Evolutionary conservation across 2,888 invertebrate genomes (phyloP).

Genomic region (Trachelus stipa): DNA sequence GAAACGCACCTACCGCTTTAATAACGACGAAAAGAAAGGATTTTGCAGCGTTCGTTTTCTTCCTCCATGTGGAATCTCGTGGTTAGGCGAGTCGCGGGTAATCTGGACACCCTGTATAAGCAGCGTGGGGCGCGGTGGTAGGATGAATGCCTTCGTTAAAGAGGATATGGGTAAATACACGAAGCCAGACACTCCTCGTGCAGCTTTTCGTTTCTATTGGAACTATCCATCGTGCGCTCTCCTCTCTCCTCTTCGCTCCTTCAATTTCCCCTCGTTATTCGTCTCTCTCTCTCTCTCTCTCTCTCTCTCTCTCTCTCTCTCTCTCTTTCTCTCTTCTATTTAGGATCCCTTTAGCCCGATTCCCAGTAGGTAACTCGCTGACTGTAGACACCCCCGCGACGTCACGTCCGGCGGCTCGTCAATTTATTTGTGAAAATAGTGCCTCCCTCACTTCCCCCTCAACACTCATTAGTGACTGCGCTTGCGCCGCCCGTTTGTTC

Average conservation of each 20-base stretch:
- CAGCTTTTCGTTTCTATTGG: background rate
- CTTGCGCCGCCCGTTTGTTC: too few relatives aligned
- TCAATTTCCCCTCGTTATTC: background rate
- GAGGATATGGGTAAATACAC: slow-evolving; percentile 22
- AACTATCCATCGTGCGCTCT: slow-evolving; percentile 17
- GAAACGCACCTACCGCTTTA: too few relatives aligned
- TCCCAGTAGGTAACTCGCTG: background rate
- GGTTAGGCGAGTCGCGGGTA: too few relatives aligned
- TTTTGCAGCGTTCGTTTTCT: too few relatives aligned
- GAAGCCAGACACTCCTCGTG: slow-evolving; percentile 14
- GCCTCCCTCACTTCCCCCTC: background rate
- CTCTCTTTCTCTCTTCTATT: background rate
- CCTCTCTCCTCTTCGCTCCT: background rate
- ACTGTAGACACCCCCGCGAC: background rate
- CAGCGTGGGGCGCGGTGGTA: too few relatives aligned
- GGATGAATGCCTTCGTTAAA: slow-evolving; percentile 25
- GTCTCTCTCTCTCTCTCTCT: background rate
- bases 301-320: background rate
- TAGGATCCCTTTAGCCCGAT: background rate
- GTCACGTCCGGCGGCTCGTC: slow-evolving; percentile 3
- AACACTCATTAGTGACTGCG: too few relatives aligned
- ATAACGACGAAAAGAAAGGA: too few relatives aligned
- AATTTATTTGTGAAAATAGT: slow-evolving; percentile 3
- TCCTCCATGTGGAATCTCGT: too few relatives aligned
- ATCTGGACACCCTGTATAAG: too few relatives aligned